phyloP scores from a whole-genome alignment of 1,140 invertebrate species.

The Trachymyrmex cornetzi region DNA sequence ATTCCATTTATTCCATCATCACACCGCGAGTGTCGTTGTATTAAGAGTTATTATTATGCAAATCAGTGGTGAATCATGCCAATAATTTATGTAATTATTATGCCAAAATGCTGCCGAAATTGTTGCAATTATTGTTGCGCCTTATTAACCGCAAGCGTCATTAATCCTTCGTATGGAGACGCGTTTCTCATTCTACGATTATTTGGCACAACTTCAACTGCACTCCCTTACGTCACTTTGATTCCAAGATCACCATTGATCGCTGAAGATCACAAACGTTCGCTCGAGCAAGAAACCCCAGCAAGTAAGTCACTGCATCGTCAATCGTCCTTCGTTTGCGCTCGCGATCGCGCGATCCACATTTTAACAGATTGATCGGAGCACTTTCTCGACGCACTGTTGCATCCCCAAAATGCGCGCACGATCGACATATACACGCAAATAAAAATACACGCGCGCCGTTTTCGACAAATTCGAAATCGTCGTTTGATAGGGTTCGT shows the following conservation, averaged over 20 bases:
- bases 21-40: background rate
- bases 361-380: slow-evolving; percentile 26
- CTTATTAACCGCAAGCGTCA: slow-evolving; percentile 27
- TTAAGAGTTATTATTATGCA: too few species aligned
- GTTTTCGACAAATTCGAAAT: background rate
- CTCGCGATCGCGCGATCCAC: slow-evolving; percentile 33
- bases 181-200: slow-evolving; percentile 5
- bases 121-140: slow-evolving; percentile 4
- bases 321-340: slow-evolving; percentile 22
- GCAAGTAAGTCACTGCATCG: background rate
- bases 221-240: slow-evolving; percentile 31
- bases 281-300: background rate
- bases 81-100: background rate
- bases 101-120: slow-evolving; percentile 13
- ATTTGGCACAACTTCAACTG: slow-evolving; percentile 26
- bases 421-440: background rate
- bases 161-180: slow-evolving; percentile 26
- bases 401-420: background rate
- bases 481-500: background rate
- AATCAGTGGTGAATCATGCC: too few species aligned
- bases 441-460: background rate
- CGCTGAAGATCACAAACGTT: background rate
- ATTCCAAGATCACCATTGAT: slow-evolving; percentile 33
- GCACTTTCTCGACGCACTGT: background rate
- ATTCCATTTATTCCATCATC: slow-evolving; percentile 29